Evolutionary conservation across 2,797 vertebrate species (phyloP).

Genomic region (Hippopotamyrus pictus): DNA sequence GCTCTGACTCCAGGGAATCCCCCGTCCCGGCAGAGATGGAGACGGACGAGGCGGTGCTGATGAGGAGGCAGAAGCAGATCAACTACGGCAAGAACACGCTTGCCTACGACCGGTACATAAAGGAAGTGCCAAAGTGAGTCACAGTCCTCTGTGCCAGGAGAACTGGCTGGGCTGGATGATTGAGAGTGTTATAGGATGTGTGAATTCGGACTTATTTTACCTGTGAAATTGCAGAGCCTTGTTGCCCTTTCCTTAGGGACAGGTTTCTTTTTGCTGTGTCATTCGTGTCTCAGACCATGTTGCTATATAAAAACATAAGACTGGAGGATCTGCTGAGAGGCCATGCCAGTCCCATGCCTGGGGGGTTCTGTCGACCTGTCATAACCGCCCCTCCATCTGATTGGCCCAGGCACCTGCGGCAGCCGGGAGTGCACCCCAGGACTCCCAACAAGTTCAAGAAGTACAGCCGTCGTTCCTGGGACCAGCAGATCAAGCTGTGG

Average conservation of each 20-base stretch:
- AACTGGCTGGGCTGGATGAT: not conserved
- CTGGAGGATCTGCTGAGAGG: not conserved
- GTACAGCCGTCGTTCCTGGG: constrained; percentile 95
- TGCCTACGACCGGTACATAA: constrained; percentile 86
- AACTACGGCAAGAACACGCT: constrained; percentile 96
- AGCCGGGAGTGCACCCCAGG: constrained; percentile 82
- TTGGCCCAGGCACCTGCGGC: constrained; percentile 69
- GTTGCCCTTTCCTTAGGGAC: not conserved
- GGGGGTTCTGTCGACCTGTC: not conserved
- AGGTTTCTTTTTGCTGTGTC: not conserved
- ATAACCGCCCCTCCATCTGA: not conserved
- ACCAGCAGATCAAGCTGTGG: constrained; percentile 97
- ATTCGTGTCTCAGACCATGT: not conserved
- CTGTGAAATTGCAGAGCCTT: not conserved
- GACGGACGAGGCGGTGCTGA: constrained; percentile 78
- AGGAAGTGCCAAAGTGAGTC: constrained; percentile 84
- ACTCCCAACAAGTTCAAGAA: constrained; percentile 97
- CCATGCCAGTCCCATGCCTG: not conserved
- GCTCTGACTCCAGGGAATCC: constrained; percentile 84
- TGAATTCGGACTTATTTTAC: not conserved
- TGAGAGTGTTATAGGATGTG: not conserved
- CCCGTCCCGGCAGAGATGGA: constrained; percentile 70
- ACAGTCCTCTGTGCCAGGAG: not conserved
- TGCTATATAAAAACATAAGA: not conserved
- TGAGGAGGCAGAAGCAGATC: constrained; percentile 94